Evolutionary conservation across 2,888 invertebrate species (phyloP).

Genomic region (Mongoloraphidia duomilia): DNA sequence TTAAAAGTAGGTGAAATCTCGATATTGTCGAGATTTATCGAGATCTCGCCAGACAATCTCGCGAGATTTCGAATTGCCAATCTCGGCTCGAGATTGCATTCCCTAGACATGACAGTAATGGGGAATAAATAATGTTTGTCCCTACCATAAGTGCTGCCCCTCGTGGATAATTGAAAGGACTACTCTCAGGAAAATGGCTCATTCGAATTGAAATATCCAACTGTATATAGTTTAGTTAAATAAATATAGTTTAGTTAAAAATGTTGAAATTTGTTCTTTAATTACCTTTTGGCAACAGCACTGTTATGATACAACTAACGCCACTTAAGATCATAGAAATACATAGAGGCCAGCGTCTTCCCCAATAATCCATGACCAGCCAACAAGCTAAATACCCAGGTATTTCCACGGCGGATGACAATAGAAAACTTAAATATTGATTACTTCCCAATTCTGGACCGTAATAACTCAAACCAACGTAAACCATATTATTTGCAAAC

Average conservation of each 20-base stretch:
- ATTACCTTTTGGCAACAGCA: constrained; percentile 63
- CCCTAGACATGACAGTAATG: too few species aligned
- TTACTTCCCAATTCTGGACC: constrained; percentile 78
- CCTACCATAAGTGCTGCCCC: too few species aligned
- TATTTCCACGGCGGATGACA: constrained; percentile 76
- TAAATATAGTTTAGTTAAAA: neutral
- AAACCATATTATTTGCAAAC: constrained; percentile 88
- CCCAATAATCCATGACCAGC: constrained; percentile 79
- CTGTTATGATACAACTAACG: constrained; percentile 69
- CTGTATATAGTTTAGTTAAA: too few species aligned
- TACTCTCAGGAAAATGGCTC: too few species aligned
- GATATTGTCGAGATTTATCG: too few species aligned
- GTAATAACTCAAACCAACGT: constrained; percentile 82
- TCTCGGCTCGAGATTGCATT: too few species aligned
- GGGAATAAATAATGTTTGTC: too few species aligned
- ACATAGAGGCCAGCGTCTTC: constrained; percentile 77
- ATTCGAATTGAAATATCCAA: too few species aligned
- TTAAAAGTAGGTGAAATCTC: too few species aligned
- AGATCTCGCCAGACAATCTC: too few species aligned
- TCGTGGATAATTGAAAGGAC: too few species aligned
- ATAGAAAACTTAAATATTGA: constrained; percentile 76
- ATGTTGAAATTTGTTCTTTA: neutral
- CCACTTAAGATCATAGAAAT: constrained; percentile 76
- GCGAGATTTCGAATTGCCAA: too few species aligned
- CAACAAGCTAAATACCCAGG: constrained; percentile 80